Evolutionary conservation across 1,140 invertebrate genomes (phyloP), one percentile per base, ranked within the genome.

Genomic region (Sminthurinus signatus): DNA sequence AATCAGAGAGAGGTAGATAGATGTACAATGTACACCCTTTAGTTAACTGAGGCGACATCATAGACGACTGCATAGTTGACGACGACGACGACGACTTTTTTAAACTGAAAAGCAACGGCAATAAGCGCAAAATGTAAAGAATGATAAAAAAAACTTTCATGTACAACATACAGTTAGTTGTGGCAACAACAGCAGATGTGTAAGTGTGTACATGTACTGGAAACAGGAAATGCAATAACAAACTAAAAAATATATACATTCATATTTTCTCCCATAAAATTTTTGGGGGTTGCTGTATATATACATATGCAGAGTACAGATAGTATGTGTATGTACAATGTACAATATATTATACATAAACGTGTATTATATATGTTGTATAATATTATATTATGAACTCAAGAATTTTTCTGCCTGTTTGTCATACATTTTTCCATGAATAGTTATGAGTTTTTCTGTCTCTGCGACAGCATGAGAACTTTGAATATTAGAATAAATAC

Each of bases 201-300:
- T 29, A 15, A 8, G 32, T 36, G 32, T 36, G 32, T 36, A 36
- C 5, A 36, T 36, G 5, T 36, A 36, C 32, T 8, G 32, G 48
- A 65, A 60, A 50, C 63, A 65, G 63, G 63, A 65, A 65, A 65
- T 65, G 63, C 63, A 65, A 46, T 19, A n/a, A n/a, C n/a, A n/a
- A 60, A 43, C 50, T 64, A 64, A 64, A 64, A 64, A 64, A 64
- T 59, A n/a, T n/a, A 58, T 42, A 54, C 48, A 64, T 64, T 64
- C 62, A 64, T 64, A 59, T 64, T 64, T 64, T 64, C 55, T 64
- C 62, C 55, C 62, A 64, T 64, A 64, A 64, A 64, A 64, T 28
- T 46, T n/a, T n/a, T 48, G 43, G 39, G 61, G 54, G 52, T 42
- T 42, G 59, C n/a, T n/a, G n/a, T n/a, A n/a, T n/a, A n/a, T n/a